Conservation (phyloP, 2,113 vertebrate species). For the Gallinago jamesoni region DNA sequence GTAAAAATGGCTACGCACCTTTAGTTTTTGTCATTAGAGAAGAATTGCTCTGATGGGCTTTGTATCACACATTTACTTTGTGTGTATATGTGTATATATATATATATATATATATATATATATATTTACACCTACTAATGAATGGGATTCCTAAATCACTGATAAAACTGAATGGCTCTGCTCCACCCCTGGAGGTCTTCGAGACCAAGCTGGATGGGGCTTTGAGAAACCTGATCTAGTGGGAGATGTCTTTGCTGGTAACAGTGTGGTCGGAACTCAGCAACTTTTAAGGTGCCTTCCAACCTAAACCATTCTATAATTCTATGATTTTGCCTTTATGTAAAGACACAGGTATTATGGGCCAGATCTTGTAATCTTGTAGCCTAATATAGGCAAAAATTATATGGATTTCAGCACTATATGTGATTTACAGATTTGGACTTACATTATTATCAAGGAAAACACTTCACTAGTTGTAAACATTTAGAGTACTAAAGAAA, state of each 20-base stretch:
- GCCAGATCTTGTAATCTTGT: background rate
- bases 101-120: background rate
- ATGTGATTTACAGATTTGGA: background rate
- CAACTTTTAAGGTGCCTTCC: background rate
- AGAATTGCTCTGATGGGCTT: background rate
- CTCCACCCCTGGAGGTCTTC: background rate
- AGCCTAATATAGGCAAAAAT: background rate
- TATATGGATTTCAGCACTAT: background rate
- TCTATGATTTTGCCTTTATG: background rate
- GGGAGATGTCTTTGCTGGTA: background rate
- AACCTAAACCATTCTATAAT: background rate
- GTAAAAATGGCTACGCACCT: background rate
- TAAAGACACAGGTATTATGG: background rate
- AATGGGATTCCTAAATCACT: background rate
- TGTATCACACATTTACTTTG: background rate
- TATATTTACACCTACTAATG: background rate
- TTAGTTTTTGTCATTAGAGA: background rate
- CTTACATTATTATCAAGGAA: background rate
- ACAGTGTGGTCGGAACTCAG: background rate
- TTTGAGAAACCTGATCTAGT: background rate
- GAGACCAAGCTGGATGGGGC: background rate
- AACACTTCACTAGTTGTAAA: background rate
- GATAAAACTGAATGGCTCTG: background rate
- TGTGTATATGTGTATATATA: too few relatives aligned
- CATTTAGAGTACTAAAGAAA: background rate